Percentiles rank a stretch among this genome's conserved stretches.
Evolutionary conservation across 2,888 invertebrate species (phyloP).

Genomic region (Drosophila anceps): DNA sequence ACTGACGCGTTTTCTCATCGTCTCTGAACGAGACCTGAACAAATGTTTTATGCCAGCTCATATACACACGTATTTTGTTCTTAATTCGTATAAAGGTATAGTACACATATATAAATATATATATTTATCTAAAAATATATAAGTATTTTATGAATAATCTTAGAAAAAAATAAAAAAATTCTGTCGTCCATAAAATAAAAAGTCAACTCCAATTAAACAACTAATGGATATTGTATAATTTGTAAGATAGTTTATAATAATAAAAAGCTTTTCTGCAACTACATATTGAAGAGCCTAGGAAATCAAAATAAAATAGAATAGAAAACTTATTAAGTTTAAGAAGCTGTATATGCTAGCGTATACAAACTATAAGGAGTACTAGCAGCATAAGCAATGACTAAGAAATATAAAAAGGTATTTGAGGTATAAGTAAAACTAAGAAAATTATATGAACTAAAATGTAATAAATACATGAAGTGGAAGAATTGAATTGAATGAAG

Average conservation of each 20-base stretch:
- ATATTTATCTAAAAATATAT: conserved; percentile 4
- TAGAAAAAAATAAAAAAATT: neutral
- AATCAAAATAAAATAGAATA: neutral
- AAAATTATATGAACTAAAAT: too few relatives aligned
- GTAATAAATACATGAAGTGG: too few relatives aligned
- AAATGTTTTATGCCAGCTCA: conserved; percentile 11
- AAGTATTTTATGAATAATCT: neutral
- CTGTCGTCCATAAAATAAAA: neutral
- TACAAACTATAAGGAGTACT: neutral
- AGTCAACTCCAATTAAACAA: neutral
- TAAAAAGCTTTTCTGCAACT: too few relatives aligned
- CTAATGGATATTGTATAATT: neutral
- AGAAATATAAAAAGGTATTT: neutral
- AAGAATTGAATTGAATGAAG: too few relatives aligned
- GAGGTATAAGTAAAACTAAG: too few relatives aligned
- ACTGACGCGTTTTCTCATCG: conserved; percentile 41
- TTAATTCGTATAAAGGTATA: neutral
- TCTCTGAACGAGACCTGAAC: conserved; percentile 27
- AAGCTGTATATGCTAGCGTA: neutral
- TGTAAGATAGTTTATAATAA: neutral
- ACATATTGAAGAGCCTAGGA: neutral
- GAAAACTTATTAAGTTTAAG: neutral
- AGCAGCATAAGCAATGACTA: neutral
- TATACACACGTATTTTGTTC: conserved; percentile 14
- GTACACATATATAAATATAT: conserved; percentile 1